phyloP scores from a whole-genome alignment of 2,888 invertebrate genomes.

The Leptinotarsa tumamoca region DNA sequence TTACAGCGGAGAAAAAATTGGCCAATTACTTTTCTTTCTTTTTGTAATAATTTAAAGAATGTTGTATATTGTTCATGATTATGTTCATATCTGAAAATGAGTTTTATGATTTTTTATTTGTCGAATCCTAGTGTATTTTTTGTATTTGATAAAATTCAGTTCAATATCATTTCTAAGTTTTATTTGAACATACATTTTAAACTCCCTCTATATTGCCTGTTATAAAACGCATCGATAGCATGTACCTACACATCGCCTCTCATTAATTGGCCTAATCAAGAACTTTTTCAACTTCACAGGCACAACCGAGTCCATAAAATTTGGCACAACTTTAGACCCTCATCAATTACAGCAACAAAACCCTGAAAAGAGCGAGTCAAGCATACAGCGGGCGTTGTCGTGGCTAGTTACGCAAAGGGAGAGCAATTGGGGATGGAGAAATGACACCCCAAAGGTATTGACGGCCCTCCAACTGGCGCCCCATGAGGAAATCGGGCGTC shows the following conservation, averaged over 20 bases:
- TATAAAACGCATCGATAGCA: too few relatives aligned
- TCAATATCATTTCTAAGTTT: too few relatives aligned
- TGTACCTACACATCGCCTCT: neutral
- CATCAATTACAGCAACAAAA: slow-evolving; percentile 30
- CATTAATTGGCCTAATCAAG: neutral
- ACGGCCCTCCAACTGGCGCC: slow-evolving; percentile 79
- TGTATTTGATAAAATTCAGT: too few relatives aligned
- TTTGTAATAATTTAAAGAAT: too few relatives aligned
- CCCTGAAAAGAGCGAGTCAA: slow-evolving; percentile 63
- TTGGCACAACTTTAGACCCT: slow-evolving; percentile 38
- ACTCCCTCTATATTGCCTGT: too few relatives aligned
- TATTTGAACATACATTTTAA: too few relatives aligned
- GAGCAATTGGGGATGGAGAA: slow-evolving; percentile 85
- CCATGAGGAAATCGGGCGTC: slow-evolving; percentile 56
- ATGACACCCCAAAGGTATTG: slow-evolving; percentile 86
- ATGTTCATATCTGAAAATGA: too few relatives aligned
- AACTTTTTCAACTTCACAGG: slow-evolving; percentile 1
- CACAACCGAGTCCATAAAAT: slow-evolving; percentile 47
- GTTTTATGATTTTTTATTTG: too few relatives aligned
- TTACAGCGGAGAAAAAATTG: too few relatives aligned
- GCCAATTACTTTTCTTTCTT: too few relatives aligned
- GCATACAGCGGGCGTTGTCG: slow-evolving; percentile 77
- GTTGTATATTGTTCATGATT: too few relatives aligned
- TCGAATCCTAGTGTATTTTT: too few relatives aligned
- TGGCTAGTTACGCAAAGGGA: slow-evolving; percentile 65